These are phyloP conservation scores for Athripsodes cinereus DNA, from an alignment of 2,888 invertebrate genomes.

Conservation along the genomic window DNA sequence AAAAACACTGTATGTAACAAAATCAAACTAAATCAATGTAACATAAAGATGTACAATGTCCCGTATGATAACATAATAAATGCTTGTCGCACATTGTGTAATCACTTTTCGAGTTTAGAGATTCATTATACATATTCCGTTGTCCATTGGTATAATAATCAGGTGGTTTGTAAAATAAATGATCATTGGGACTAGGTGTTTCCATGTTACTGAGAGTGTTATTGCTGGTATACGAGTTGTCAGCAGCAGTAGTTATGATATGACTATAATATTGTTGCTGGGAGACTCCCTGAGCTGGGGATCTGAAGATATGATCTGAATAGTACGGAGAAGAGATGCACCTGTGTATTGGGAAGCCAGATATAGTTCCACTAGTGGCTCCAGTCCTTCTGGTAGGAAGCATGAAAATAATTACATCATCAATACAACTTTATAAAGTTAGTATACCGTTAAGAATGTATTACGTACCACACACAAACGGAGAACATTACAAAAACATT, in stretches of 20 bases:
- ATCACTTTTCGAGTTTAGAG: neutral
- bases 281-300: neutral
- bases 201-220: neutral
- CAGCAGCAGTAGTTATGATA: neutral
- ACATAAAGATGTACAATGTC: constrained; percentile 21
- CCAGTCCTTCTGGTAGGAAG: constrained; percentile 38
- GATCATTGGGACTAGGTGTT: neutral
- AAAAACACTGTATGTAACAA: constrained; percentile 1
- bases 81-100: constrained; percentile 6
- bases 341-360: constrained; percentile 51
- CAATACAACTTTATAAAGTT: neutral
- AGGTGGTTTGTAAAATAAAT: too few species aligned
- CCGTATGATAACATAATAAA: constrained; percentile 9
- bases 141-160: neutral
- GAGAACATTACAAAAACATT: too few species aligned
- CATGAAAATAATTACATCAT: constrained; percentile 6
- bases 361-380: constrained; percentile 44
- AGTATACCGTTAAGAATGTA: neutral
- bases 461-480: neutral
- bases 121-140: neutral
- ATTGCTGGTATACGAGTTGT: constrained; percentile 9
- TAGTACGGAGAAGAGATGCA: constrained; percentile 33
- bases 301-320: constrained; percentile 4
- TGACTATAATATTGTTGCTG: constrained; percentile 4
- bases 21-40: constrained; percentile 20